Base-by-base conservation (phyloP, 2,888 invertebrate genomes). In the Mimas tiliae region DNA sequence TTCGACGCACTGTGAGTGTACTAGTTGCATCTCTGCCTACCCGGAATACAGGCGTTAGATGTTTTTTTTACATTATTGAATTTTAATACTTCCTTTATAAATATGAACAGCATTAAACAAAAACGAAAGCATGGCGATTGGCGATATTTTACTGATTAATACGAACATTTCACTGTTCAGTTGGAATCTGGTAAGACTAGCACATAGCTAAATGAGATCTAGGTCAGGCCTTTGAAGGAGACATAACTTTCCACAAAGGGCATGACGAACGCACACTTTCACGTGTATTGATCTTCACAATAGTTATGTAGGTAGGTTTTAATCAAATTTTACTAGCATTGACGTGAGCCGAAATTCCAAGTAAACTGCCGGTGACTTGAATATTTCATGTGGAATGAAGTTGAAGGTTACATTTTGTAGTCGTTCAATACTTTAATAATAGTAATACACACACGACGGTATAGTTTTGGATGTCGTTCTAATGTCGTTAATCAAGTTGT, bases 151-250 rank as follows among this genome's bases (percentile, higher is more conserved):
- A 42, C 7, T 42, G 27, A 3, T 0, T 38, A 38, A 38, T 9
- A 2, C 38, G 38, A 27, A 38, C 38, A 38, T 38, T 38, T 38
- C 38, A 3, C 38, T 38, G 0, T 9, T 9, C 27, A 52, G 52
- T 14, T 8, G 38, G 38, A 12, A 27, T 14, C 12, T 27, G 21
- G 11, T 33, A 52, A 21, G 21, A 52, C 27, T 19, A 27, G 27
- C 52, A 19, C 19, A 19, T 50, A 19, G 7, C 1, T 50, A 8
- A 50, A 50, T 19, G 50, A 19, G 9, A 58, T 58, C 71, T 76
- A 69, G 75, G 76, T 72, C 73, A 72, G 68, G 64, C 69, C 64
- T 64, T 67, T 73, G 67, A 19, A 71, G 70, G 67, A 33, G 16
- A 47, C 11, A 19, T 19, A 50, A 19, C 19, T 50, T 19, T 50